Percentiles rank a stretch among this genome's conserved stretches.
Conservation (phyloP, 2,888 invertebrate species). For the Reticulitermes lucifugus region DNA sequence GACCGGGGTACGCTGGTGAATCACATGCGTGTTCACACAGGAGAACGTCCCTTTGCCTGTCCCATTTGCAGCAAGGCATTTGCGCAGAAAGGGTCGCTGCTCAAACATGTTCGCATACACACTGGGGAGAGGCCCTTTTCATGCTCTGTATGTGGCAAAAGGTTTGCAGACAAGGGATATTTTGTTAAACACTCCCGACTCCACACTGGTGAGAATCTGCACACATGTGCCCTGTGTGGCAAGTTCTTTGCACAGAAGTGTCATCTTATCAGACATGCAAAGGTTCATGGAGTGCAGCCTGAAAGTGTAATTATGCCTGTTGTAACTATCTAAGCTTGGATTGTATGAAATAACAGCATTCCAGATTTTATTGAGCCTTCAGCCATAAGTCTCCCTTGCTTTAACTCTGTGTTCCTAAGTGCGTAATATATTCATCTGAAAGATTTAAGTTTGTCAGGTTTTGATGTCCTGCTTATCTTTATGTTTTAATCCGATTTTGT, state of each 20-base stretch:
- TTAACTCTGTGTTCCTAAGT: too few relatives aligned
- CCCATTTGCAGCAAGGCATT: slow-evolving; percentile 55
- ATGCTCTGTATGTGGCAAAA: slow-evolving; percentile 63
- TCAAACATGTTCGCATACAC: slow-evolving; percentile 64
- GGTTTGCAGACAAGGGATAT: slow-evolving; percentile 56
- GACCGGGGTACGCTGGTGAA: slow-evolving; percentile 63
- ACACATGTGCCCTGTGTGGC: slow-evolving; percentile 55
- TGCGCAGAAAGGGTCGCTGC: slow-evolving; percentile 61
- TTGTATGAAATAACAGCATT: background rate
- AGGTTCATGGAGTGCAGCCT: slow-evolving; percentile 45
- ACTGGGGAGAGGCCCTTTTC: slow-evolving; percentile 64
- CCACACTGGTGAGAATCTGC: slow-evolving; percentile 64
- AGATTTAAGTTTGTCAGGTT: too few relatives aligned
- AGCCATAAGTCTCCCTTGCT: too few relatives aligned
- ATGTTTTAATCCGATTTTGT: too few relatives aligned
- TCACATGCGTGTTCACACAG: slow-evolving; percentile 57
- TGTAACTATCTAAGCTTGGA: background rate
- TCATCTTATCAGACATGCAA: slow-evolving; percentile 46
- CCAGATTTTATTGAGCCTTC: too few relatives aligned
- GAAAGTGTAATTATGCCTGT: slow-evolving; percentile 34
- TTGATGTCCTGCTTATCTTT: too few relatives aligned
- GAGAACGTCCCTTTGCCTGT: slow-evolving; percentile 56
- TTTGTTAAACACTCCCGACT: slow-evolving; percentile 62
- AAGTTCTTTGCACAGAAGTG: slow-evolving; percentile 50
- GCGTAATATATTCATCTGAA: too few relatives aligned